Base-by-base conservation (phyloP, 2,888 invertebrate genomes). In the Encarsia formosa region DNA sequence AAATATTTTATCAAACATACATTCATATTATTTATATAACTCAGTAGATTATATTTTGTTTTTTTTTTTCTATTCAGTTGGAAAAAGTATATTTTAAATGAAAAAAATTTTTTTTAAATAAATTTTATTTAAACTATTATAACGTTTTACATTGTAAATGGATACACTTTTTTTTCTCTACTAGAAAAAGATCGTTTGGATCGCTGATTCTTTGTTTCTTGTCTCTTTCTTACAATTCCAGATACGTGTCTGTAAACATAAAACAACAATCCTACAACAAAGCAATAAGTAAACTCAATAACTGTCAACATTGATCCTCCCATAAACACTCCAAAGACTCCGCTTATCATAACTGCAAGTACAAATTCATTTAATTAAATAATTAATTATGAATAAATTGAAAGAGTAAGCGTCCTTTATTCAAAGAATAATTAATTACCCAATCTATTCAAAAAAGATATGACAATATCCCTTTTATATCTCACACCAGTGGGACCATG, bases 301-400 rank as follows among this genome's bases (percentile, higher is more conserved):
- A 65, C 67, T 56, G 76, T 77, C 19, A 77, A 63, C 53, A 77
- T 58, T 0, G 77, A 77, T 3, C 74, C 75, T 5, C 77, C 77
- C 44, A 77, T 47, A 51, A 76, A 77, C 0, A 77, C 66, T 0
- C 77, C 76, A 26, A 75, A 74, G 45, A 76, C 71, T 29, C 77
- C 77, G 13, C 77, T 77, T 51, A 77, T 71, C 23, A 73, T 71
- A 2, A 77, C 77, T 77, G 49, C 11, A 61, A 63, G n/a, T n/a
- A n/a, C n/a, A n/a, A n/a, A n/a, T n/a, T n/a, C n/a, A n/a, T n/a
- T 29, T 3, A n/a, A 18, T 39, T 26, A n/a, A 5, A 39, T n/a
- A 24, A 39, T 23, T 3, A 23, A 23, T 23, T 22, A 16, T 23
- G 13, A 39, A n/a, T 39, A 13, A 11, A 9, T 23, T 22, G 5